Percentiles rank a stretch among this genome's conserved stretches.
phyloP scores from a whole-genome alignment of 1,140 invertebrate genomes.

The Drosophila navojoa region DNA sequence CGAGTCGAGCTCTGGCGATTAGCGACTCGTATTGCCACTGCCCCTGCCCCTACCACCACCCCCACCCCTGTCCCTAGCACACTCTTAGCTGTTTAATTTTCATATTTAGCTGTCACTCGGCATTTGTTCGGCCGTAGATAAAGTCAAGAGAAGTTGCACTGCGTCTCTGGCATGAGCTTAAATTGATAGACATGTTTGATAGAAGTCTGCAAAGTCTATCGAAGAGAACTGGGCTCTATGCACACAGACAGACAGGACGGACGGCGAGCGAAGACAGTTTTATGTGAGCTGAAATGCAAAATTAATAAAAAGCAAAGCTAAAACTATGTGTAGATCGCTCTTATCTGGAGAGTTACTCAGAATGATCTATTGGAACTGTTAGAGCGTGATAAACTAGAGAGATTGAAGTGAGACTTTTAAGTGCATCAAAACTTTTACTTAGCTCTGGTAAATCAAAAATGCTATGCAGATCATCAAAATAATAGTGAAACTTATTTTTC shows the following conservation, averaged over 20 bases:
- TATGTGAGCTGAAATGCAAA: not conserved
- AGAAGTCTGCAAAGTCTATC: not conserved
- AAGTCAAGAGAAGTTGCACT: not conserved
- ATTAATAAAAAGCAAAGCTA: not conserved
- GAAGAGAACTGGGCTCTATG: too few relatives aligned
- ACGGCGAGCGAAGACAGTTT: too few relatives aligned
- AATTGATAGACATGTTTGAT: not conserved
- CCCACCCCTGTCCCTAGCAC: not conserved
- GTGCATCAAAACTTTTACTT: too few relatives aligned
- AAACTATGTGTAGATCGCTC: too few relatives aligned
- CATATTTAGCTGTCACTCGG: slow-evolving; percentile 38
- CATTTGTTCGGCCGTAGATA: slow-evolving; percentile 28
- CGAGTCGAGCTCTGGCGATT: slow-evolving; percentile 13
- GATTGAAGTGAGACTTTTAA: too few relatives aligned
- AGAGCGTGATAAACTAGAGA: too few relatives aligned
- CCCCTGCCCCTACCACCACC: not conserved
- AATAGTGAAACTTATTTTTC: too few relatives aligned
- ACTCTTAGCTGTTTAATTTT: slow-evolving; percentile 34
- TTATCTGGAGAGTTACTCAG: too few relatives aligned
- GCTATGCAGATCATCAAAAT: too few relatives aligned
- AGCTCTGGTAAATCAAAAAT: too few relatives aligned
- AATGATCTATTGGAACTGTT: too few relatives aligned
- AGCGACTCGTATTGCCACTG: not conserved
- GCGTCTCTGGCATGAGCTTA: not conserved
- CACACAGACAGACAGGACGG: too few relatives aligned